Base-by-base conservation (phyloP, 2,113 vertebrate genomes). In the Poeciliopsis occidentalis region DNA sequence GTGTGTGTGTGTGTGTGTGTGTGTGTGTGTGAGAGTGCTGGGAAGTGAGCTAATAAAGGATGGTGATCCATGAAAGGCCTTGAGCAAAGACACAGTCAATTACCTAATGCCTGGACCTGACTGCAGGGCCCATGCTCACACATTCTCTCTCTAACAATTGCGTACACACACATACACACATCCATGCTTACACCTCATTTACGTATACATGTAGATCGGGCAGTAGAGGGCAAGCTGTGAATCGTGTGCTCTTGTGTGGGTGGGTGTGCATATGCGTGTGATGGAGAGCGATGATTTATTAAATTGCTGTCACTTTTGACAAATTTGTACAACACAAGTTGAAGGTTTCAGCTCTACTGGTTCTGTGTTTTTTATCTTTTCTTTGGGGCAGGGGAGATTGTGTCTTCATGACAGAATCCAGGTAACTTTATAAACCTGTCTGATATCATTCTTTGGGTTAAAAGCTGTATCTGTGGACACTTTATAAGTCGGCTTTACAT, bases 21-120 rank as follows among this genome's bases (percentile, higher is more conserved):
- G 66, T 69, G 27, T 27, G 27, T 27, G 27, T 27, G 27, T 27
- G 27, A 1, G 85, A 79, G 86, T 90, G 93, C 92, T 94, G 91
- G 92, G 91, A 93, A 94, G 91, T 90, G 92, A 91, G 92, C 93
- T 93, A 94, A 93, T 94, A 94, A 93, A 94, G 92, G 91, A 94
- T 90, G 91, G 91, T 95, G 93, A 95, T 94, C 94, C 94, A 94
- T 94, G 92, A 94, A 94, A 93, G 93, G 93, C 93, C 94, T 95
- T 93, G 93, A 93, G 92, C 92, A 95, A 92, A 95, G 93, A 93
- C 93, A 93, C 93, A 94, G 92, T 95, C 94, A 95, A 94, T 95
- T 94, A 94, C 92, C 93, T 95, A 94, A 93, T 94, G 93, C 89
- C 85, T 92, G 87, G 87, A 91, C 88, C 80, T 80, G 84, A 90